phyloP scores from a whole-genome alignment of 2,113 vertebrate genomes.

The Orientallactaga bullata region DNA sequence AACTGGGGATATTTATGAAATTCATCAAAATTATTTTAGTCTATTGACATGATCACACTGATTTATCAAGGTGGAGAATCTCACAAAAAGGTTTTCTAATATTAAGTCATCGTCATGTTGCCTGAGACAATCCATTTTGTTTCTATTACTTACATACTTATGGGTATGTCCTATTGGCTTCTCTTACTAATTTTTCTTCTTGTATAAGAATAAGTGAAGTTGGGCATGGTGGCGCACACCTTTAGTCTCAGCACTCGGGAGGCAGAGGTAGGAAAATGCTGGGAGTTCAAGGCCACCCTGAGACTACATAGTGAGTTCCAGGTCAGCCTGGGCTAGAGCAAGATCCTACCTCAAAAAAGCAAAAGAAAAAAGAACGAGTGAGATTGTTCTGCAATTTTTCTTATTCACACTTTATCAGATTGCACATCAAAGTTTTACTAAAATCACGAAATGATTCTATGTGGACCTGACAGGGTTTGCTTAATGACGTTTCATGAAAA shows the following conservation, averaged over 20 bases:
- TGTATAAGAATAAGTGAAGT: not conserved
- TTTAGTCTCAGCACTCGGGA: no score
- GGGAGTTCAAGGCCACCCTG: no score
- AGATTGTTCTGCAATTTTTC: not conserved
- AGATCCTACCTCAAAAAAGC: no score
- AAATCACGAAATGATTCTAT: not conserved
- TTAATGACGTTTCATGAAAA: not conserved
- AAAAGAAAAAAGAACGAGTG: no score
- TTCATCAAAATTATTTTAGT: not conserved
- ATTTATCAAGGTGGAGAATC: constrained; percentile 12
- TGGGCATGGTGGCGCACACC: no score
- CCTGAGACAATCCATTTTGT: not conserved
- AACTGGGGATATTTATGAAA: not conserved
- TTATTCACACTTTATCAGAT: not conserved
- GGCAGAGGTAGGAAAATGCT: no score
- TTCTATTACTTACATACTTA: not conserved
- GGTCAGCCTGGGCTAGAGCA: no score
- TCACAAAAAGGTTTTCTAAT: not conserved
- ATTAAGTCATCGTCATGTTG: constrained; percentile 15
- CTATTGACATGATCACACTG: not conserved
- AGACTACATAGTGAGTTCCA: no score
- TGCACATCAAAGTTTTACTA: not conserved
- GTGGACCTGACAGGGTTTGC: not conserved
- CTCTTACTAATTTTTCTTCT: not conserved
- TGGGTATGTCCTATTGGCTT: not conserved